A percentile compares a stretch with the other conserved stretches of the same genome.
phyloP scores from a whole-genome alignment of 2,113 vertebrate species.

The Malurus cyaneus region DNA sequence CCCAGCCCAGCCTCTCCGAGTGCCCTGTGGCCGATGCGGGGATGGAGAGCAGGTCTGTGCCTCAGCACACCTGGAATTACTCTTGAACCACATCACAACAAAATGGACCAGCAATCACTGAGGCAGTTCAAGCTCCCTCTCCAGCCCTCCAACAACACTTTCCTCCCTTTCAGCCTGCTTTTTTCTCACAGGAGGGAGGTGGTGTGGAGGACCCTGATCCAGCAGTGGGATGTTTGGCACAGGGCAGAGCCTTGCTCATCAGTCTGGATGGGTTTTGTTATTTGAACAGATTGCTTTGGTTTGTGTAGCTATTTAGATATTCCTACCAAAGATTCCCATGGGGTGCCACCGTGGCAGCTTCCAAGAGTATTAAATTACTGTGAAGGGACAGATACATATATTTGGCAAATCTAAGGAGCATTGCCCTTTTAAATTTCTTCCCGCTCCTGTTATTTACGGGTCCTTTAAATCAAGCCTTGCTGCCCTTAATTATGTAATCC shows the following conservation, averaged over 20 bases:
- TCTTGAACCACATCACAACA: not conserved
- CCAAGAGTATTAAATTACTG: not conserved
- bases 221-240: not conserved
- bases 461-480: conserved; percentile 25
- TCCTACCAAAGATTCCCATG: not conserved
- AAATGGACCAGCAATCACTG: not conserved
- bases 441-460: conserved; percentile 10
- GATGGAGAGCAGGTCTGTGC: not conserved
- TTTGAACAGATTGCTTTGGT: not conserved
- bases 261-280: not conserved
- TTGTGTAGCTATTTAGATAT: not conserved
- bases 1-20: rapidly evolving
- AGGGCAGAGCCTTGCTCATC: not conserved
- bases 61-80: not conserved
- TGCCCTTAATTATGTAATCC: conserved; percentile 62
- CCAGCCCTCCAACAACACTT: not conserved
- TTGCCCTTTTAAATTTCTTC: conserved; percentile 26
- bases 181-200: not conserved
- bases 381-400: not conserved
- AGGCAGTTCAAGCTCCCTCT: not conserved
- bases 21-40: rapidly evolving
- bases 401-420: not conserved
- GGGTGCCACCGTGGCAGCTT: conserved; percentile 11
- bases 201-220: not conserved
- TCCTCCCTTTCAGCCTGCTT: not conserved